These are phyloP conservation scores for Ganaspis sp. DNA, from an alignment of 1,140 invertebrate genomes.

Conservation along the genomic window DNA sequence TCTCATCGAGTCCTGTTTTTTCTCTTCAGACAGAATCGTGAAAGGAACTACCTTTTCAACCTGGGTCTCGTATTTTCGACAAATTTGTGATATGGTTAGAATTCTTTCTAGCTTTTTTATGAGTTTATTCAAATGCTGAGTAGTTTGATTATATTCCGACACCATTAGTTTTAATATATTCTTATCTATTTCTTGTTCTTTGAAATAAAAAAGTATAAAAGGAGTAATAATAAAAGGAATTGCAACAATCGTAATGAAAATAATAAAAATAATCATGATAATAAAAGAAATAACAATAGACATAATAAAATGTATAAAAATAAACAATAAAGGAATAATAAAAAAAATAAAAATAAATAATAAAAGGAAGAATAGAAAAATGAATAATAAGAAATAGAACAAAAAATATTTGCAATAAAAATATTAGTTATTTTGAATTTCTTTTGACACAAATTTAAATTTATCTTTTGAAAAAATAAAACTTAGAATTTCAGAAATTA, in stretches of 20 bases:
- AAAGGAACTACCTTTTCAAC: constrained; percentile 59
- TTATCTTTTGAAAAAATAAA: no score
- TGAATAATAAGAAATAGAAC: no score
- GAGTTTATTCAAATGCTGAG: constrained; percentile 47
- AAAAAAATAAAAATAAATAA: no score
- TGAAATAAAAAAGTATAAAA: constrained; percentile 20
- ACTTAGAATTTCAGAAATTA: background rate
- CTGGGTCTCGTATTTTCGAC: constrained; percentile 64
- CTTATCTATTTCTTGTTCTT: constrained; percentile 58
- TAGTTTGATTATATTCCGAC: constrained; percentile 54
- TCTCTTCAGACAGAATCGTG: constrained; percentile 5
- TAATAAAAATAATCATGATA: background rate
- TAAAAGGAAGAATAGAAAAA: no score
- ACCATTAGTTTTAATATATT: constrained; percentile 53
- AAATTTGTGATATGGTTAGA: constrained; percentile 55
- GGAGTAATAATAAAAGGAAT: no score
- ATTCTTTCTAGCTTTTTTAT: constrained; percentile 49
- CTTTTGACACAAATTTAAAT: background rate
- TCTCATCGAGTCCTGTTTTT: background rate
- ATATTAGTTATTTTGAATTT: no score
- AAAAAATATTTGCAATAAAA: no score
- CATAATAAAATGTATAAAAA: no score
- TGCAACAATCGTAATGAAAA: constrained; percentile 28
- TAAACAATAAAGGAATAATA: no score
- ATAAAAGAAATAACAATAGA: no score